Conservation (phyloP, 2,797 vertebrate genomes). For the Micropoecilia bifurca region DNA sequence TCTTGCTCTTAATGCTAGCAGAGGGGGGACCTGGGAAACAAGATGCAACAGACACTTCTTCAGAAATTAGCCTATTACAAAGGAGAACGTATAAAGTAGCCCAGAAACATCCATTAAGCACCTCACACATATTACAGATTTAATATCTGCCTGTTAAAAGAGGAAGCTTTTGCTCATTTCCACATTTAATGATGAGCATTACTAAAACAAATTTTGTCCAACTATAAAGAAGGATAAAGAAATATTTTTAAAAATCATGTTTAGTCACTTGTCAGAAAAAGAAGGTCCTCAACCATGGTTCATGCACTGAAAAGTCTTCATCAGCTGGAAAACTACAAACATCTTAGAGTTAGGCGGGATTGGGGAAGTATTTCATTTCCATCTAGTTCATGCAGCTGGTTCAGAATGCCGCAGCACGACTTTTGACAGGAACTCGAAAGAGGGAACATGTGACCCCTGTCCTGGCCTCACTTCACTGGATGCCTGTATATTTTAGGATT, state of each 20-base stretch:
- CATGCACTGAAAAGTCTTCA: neutral
- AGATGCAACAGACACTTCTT: slow-evolving; percentile 47
- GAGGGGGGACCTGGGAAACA: slow-evolving; percentile 86
- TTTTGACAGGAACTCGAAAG: too few relatives aligned
- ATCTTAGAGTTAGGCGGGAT: neutral
- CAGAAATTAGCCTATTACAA: slow-evolving; percentile 12
- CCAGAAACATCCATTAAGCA: neutral
- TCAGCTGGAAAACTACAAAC: neutral
- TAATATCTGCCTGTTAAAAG: neutral
- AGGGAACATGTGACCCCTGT: too few relatives aligned
- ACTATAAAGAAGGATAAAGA: neutral
- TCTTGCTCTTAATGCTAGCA: slow-evolving; percentile 91
- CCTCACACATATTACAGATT: slow-evolving; percentile 10
- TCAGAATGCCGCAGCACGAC: too few relatives aligned
- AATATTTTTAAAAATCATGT: neutral
- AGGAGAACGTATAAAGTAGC: neutral
- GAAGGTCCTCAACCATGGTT: neutral
- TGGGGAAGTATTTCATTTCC: neutral
- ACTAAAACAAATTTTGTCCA: neutral
- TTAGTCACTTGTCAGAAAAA: neutral
- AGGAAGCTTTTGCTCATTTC: neutral
- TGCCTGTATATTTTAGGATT: too few relatives aligned
- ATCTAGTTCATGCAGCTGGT: neutral
- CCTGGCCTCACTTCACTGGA: too few relatives aligned
- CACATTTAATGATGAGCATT: neutral